Evolutionary conservation across 2,797 vertebrate genomes (phyloP).

Genomic region (Coccyzus lansbergi): DNA sequence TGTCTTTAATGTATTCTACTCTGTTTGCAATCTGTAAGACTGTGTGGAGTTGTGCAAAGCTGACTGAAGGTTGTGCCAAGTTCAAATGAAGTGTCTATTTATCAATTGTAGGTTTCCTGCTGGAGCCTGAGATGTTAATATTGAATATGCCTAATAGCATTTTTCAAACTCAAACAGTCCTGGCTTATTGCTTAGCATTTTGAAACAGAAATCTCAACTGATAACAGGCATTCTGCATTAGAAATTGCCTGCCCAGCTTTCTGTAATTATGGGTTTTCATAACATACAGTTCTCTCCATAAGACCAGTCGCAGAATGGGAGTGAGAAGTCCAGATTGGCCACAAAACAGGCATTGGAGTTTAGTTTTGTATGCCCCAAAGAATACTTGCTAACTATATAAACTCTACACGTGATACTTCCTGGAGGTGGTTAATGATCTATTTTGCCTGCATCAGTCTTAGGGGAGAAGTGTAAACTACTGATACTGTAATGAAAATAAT

Average conservation of each 20-base stretch:
- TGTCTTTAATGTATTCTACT: slow-evolving; percentile 4
- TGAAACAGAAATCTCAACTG: slow-evolving; percentile 30
- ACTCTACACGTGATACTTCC: neutral
- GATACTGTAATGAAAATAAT: neutral
- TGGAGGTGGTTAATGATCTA: neutral
- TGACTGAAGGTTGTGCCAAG: slow-evolving; percentile 64
- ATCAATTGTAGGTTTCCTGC: slow-evolving; percentile 53
- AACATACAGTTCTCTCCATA: neutral
- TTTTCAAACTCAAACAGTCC: slow-evolving; percentile 40
- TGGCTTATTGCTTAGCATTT: slow-evolving; percentile 21
- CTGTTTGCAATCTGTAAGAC: neutral
- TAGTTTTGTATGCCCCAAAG: neutral
- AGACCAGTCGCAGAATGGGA: neutral
- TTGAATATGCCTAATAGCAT: slow-evolving; percentile 60
- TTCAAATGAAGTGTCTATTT: slow-evolving; percentile 67
- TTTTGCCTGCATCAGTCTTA: neutral
- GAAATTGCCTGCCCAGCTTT: neutral
- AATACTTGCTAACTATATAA: neutral
- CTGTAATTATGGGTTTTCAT: neutral
- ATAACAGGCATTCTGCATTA: neutral
- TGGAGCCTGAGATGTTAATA: slow-evolving; percentile 56
- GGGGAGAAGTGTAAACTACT: neutral
- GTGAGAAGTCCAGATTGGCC: neutral
- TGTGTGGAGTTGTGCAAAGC: slow-evolving; percentile 44
- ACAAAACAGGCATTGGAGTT: neutral